Evolutionary conservation across 2,113 vertebrate species (phyloP).

Genomic region (Maccullochella peelii): DNA sequence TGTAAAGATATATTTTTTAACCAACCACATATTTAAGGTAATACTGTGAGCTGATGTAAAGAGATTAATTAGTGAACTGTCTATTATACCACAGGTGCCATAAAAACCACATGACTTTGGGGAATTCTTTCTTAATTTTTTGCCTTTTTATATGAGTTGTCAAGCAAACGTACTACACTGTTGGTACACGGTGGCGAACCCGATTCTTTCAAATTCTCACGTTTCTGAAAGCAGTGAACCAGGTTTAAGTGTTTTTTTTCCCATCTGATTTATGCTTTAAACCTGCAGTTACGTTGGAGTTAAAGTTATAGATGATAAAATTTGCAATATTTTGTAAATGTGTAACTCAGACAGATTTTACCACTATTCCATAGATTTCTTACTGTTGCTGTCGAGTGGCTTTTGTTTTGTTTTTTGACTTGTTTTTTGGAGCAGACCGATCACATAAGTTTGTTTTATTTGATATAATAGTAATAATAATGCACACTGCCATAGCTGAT

Average conservation of each 20-base stretch:
- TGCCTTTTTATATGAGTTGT: conserved; percentile 65
- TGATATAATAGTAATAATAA: conserved; percentile 75
- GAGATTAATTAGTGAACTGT: conserved; percentile 93
- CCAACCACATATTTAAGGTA: conserved; percentile 93
- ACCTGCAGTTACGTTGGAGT: conserved; percentile 20
- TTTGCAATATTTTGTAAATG: conserved; percentile 59
- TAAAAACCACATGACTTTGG: conserved; percentile 87
- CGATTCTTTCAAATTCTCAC: conserved; percentile 31
- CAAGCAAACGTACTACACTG: conserved; percentile 41
- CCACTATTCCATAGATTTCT: conserved; percentile 59
- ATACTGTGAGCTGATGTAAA: conserved; percentile 97
- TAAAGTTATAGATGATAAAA: conserved; percentile 35
- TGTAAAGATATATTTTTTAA: conserved; percentile 97
- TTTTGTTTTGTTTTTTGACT: conserved; percentile 53
- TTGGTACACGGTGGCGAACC: conserved; percentile 33
- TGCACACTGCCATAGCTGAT: conserved; percentile 88
- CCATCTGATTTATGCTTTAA: conserved; percentile 44
- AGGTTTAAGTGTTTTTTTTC: conserved; percentile 44
- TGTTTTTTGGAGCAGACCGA: conserved; percentile 21
- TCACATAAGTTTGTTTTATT: conserved; percentile 60
- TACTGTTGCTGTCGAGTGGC: conserved; percentile 60
- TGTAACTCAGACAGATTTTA: conserved; percentile 52
- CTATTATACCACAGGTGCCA: conserved; percentile 99
- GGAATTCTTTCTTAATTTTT: conserved; percentile 77
- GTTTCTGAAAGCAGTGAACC: conserved; percentile 33